These are phyloP conservation scores for Eublepharis macularius DNA, from an alignment of 2,113 vertebrate species.

Conservation along the genomic window DNA sequence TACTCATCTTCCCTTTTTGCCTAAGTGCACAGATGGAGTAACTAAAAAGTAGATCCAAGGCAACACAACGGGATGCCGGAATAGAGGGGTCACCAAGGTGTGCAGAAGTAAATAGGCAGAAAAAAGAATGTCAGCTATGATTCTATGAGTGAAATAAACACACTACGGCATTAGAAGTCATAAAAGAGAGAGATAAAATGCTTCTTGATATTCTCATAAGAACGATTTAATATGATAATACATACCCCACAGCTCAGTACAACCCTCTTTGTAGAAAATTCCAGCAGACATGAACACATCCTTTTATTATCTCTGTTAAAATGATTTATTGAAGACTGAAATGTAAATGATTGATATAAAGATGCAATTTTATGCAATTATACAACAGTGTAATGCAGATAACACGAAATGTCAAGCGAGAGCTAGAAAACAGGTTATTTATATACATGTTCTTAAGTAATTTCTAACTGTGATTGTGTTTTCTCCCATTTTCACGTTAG, in stretches of 20 bases:
- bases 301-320: neutral
- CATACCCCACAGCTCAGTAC: neutral
- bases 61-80: too few species aligned
- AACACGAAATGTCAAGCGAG: neutral
- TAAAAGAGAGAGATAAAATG: neutral
- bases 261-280: neutral
- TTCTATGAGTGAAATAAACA: neutral
- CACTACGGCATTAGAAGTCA: neutral
- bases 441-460: neutral
- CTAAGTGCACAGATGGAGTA: too few species aligned
- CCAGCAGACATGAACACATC: neutral
- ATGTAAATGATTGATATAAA: neutral
- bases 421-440: neutral
- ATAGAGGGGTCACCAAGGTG: neutral
- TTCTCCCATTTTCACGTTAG: neutral
- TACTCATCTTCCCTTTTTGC: too few species aligned
- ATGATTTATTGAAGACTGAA: neutral
- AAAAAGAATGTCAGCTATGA: neutral
- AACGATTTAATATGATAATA: neutral
- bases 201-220: neutral
- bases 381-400: neutral
- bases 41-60: too few species aligned
- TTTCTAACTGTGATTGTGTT: neutral
- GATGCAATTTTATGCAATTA: conserved; percentile 4
- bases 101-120: neutral